Evolutionary conservation across 2,797 vertebrate genomes (phyloP).

Genomic region (Cirrhinus molitorella): DNA sequence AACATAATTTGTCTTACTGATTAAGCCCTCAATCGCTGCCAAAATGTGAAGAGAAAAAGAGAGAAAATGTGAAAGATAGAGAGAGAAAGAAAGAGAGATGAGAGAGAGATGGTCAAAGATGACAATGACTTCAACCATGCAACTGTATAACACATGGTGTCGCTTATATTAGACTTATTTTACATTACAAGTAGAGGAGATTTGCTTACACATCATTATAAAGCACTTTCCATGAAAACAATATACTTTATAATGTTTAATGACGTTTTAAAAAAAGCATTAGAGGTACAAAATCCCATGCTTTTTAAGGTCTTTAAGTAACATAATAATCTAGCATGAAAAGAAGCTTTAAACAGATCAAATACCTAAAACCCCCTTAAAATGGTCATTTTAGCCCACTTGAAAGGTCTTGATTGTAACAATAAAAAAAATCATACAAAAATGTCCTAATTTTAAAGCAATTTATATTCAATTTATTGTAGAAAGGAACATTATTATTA

Average conservation of each 20-base stretch:
- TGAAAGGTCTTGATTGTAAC: background rate
- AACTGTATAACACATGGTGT: slow-evolving; percentile 45
- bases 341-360: background rate
- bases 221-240: background rate
- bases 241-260: background rate
- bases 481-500: background rate
- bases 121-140: slow-evolving; percentile 69
- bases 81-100: slow-evolving; percentile 70
- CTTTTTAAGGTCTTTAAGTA: background rate
- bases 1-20: slow-evolving; percentile 83
- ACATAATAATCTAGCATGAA: background rate
- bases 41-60: slow-evolving; percentile 66
- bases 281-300: background rate
- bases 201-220: background rate
- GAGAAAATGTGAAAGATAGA: slow-evolving; percentile 73
- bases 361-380: too few species aligned
- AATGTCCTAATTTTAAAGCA: background rate
- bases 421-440: background rate
- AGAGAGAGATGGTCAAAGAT: slow-evolving; percentile 75
- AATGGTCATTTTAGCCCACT: background rate
- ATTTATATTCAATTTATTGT: background rate
- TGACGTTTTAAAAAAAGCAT: background rate
- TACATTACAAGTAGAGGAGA: background rate
- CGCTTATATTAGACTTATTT: slow-evolving; percentile 28
- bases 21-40: slow-evolving; percentile 89